These are phyloP conservation scores for Galagoides demidoff DNA, from an alignment of 2,797 vertebrate genomes.

Conservation along the genomic window DNA sequence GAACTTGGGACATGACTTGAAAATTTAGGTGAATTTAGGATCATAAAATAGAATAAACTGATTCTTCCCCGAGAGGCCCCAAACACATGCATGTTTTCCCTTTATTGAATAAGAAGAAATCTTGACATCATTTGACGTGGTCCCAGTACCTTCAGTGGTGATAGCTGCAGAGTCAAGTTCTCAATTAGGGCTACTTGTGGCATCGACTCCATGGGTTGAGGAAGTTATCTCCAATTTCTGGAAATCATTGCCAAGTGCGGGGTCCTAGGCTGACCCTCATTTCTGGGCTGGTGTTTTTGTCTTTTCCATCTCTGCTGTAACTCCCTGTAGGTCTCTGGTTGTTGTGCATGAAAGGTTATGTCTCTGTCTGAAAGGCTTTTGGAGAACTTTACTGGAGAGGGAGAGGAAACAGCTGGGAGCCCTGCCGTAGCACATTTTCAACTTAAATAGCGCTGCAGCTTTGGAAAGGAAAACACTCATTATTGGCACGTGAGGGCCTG, in stretches of 20 bases:
- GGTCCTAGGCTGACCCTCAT: background rate
- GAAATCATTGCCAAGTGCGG: background rate
- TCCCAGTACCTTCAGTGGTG: background rate
- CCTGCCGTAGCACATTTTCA: background rate
- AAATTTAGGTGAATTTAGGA: background rate
- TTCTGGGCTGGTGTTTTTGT: background rate
- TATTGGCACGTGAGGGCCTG: slow-evolving; percentile 46
- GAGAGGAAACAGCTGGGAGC: slow-evolving; percentile 30
- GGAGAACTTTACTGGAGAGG: background rate
- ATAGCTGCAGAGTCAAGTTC: background rate
- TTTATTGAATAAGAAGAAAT: background rate
- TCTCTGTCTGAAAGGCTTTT: background rate
- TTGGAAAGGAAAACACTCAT: slow-evolving; percentile 54
- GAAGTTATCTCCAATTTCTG: background rate
- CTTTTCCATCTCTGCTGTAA: background rate
- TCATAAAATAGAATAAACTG: background rate
- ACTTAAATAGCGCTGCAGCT: slow-evolving; percentile 35
- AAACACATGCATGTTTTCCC: background rate
- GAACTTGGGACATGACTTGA: background rate
- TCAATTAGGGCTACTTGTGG: background rate
- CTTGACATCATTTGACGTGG: background rate
- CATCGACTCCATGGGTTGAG: background rate
- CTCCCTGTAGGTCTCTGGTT: background rate
- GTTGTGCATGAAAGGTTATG: background rate
- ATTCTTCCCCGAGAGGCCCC: background rate